Percentiles rank a stretch among this genome's conserved stretches.
Conservation (phyloP, 2,888 invertebrate species). For the Philereme transversata region DNA sequence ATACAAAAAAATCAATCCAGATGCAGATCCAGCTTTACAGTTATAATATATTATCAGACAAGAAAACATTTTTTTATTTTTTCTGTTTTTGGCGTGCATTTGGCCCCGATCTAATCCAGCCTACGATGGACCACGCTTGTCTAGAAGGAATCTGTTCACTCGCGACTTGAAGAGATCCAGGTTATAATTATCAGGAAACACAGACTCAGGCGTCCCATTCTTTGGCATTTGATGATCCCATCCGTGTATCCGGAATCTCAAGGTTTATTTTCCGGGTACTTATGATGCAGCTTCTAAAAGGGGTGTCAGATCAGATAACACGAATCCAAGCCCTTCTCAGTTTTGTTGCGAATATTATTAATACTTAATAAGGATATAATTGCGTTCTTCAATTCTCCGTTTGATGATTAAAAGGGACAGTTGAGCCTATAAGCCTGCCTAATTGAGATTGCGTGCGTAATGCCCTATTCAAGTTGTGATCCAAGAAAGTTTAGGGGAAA, state of each 20-base stretch:
- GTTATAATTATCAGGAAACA: too few relatives aligned
- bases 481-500: neutral
- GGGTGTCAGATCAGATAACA: slow-evolving; percentile 50
- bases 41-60: too few relatives aligned
- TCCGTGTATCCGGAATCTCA: neutral
- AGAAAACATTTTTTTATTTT: too few relatives aligned
- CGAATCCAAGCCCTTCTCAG: slow-evolving; percentile 54
- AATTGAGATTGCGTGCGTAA: slow-evolving; percentile 45
- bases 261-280: slow-evolving; percentile 1
- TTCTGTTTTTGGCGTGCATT: too few relatives aligned
- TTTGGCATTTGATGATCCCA: too few relatives aligned
- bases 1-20: too few relatives aligned
- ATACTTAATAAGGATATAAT: slow-evolving; percentile 63
- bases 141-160: too few relatives aligned
- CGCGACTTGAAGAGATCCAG: too few relatives aligned
- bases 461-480: neutral
- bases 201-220: too few relatives aligned
- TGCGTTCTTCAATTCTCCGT: slow-evolving; percentile 52
- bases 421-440: slow-evolving; percentile 52
- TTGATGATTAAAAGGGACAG: slow-evolving; percentile 55
- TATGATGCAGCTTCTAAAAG: slow-evolving; percentile 29
- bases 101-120: too few relatives aligned
- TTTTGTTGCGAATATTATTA: slow-evolving; percentile 54
- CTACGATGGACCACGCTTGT: too few relatives aligned
- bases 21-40: too few relatives aligned